Base-by-base conservation (phyloP, 2,797 vertebrate genomes). In the Petrocephalus sullivani region DNA sequence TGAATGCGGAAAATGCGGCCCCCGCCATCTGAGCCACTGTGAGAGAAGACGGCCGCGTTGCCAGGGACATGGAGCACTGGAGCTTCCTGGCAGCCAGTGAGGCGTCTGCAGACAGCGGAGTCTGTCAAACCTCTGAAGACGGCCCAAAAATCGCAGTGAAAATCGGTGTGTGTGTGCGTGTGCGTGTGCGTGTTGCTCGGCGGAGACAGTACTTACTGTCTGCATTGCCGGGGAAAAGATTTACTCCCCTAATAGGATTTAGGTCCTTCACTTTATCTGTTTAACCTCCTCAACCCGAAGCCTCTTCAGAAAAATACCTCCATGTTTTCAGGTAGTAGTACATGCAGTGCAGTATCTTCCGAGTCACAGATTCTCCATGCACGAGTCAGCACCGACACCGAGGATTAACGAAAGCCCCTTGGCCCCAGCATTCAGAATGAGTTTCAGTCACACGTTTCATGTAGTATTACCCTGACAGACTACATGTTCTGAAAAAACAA, bases 221-320 rank as follows among this genome's bases (percentile, higher is more conserved):
- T 75, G 67, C 14, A n/a, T 82, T 21, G n/a, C 41, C 12, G 33
- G 21, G 49, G 49, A 82, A 51, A 41, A 53, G 46, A 82, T 82
- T 53, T 53, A 82, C 51, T 82, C 51, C 78, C 41, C 46, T 53
- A 82, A 82, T 82, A 82, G 46, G 78, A 82, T 53, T 82, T 82
- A 10, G 78, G 41, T 49, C 78, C 49, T 49, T 82, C 16, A 51
- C 46, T 82, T 37, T 82, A 82, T 82, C 41, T 51, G 78, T 53
- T 82, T 49, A 82, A 82, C 49, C 78, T 82, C 78, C 49, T 53
- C 41, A 49, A 82, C 41, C 49, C 21, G 21, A n/a, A 82, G 19
- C 46, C n/a, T 41, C 49, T 51, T 82, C 78, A 46, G 78, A 41
- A 9, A 46, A 82, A 46, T 82, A 46, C 37, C 46, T 41, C 46